A percentile compares a stretch with the other conserved stretches of the same genome.
These are phyloP conservation scores for Climacteris rufus DNA, from an alignment of 2,113 vertebrate species.

Conservation along the genomic window DNA sequence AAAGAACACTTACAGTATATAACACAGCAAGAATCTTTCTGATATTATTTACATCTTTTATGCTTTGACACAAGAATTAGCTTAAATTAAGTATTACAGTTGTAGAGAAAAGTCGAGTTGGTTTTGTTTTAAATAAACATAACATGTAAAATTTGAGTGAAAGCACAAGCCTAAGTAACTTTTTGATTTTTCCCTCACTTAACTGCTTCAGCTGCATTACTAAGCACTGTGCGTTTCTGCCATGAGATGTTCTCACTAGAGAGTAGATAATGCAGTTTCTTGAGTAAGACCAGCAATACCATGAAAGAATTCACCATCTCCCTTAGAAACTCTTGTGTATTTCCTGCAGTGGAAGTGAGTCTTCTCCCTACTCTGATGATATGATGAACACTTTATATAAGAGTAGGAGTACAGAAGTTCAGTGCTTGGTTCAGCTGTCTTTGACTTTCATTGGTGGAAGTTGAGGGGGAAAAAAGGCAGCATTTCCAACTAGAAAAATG, in stretches of 20 bases:
- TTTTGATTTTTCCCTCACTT: neutral
- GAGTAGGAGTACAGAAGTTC: neutral
- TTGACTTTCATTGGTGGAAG: neutral
- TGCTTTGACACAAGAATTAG: neutral
- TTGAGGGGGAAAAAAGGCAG: neutral
- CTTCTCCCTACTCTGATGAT: neutral
- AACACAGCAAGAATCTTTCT: neutral
- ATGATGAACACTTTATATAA: neutral
- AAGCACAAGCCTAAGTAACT: neutral
- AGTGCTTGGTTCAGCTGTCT: neutral
- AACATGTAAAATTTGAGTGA: neutral
- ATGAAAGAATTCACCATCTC: neutral
- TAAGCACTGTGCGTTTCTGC: neutral
- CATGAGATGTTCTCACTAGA: rapidly evolving
- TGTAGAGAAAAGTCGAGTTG: neutral
- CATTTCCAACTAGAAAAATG: neutral
- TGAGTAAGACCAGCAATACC: neutral
- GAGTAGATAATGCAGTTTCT: neutral
- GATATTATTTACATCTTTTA: neutral
- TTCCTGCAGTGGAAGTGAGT: neutral
- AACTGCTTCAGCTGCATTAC: neutral
- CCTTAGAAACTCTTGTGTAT: neutral
- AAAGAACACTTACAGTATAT: neutral
- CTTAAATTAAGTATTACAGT: neutral
- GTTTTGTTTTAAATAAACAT: neutral